These are phyloP conservation scores for Biston stratarius DNA, from an alignment of 2,888 invertebrate genomes.

Conservation along the genomic window DNA sequence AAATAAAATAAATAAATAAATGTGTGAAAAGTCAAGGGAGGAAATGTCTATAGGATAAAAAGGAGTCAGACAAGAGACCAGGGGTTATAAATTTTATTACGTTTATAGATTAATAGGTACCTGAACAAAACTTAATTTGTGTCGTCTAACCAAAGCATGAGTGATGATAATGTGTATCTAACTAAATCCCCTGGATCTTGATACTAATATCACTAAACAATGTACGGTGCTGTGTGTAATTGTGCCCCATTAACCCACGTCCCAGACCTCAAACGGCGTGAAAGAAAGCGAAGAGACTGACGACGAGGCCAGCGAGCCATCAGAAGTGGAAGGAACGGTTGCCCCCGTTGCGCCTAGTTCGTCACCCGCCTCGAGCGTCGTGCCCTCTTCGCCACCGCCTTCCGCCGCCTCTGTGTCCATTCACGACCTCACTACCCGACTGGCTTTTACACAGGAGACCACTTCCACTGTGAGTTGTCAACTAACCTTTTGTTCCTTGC, in stretches of 20 bases:
- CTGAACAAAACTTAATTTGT: not conserved
- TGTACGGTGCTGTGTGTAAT: not conserved
- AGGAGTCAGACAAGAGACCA: not conserved
- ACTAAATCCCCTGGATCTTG: not conserved
- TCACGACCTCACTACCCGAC: constrained; percentile 70
- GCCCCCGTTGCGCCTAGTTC: constrained; percentile 58
- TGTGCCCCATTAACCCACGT: constrained; percentile 10
- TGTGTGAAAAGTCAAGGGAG: too few relatives aligned
- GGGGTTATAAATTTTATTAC: too few relatives aligned
- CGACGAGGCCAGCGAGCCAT: constrained; percentile 75
- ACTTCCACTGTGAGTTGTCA: constrained; percentile 71
- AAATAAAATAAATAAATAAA: too few relatives aligned
- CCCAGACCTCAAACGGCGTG: constrained; percentile 77
- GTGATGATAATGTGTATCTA: not conserved
- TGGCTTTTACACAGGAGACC: constrained; percentile 70
- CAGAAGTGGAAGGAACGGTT: constrained; percentile 64
- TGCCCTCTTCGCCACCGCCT: constrained; percentile 61
- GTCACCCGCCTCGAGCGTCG: constrained; percentile 61
- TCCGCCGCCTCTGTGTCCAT: constrained; percentile 61
- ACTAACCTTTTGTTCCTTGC: not conserved
- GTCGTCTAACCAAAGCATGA: not conserved
- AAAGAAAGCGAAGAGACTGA: constrained; percentile 78
- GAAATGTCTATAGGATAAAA: too few relatives aligned
- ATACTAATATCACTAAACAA: not conserved
- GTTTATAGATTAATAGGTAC: too few relatives aligned